Evolutionary conservation across 2,888 invertebrate genomes (phyloP), one percentile per base, ranked within the genome.

Genomic region (Dioctria rufipes): DNA sequence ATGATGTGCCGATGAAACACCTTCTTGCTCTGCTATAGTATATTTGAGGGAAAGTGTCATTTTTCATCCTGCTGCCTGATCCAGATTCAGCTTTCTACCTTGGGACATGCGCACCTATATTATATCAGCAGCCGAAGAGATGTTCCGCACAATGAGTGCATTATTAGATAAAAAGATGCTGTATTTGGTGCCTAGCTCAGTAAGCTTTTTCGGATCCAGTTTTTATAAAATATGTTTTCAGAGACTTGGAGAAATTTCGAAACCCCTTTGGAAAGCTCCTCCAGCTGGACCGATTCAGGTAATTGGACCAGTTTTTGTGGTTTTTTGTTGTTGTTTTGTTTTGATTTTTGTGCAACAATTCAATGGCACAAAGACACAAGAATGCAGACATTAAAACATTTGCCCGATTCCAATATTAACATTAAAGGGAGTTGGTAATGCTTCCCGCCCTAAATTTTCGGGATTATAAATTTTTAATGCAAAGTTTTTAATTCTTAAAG

Each of bases 1-100:
- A 58, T 73, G 73, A 73, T 73, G 73, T 73, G 73, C 42, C 60
- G 73, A 73, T 25, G 25, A 2, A 73, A 73, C 54, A 54, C 51
- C 58, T 13, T 40, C 13, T 42, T 13, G 58, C 58, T 51, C 6
- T 43, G 39, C 66, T 66, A 25, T 25, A 25, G 25, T 25, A 25
- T 42, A 42, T 4, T 6, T 66, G 51, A 58, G 73, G 54, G 42
- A 40, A 58, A 58, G 39, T 54, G 73, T 73, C 73, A 73, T 73
- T 73, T 73, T 73, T 73, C 73, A 73, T 73, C 58, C 73, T 42
- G 73, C 58, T 73, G 13, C 73, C 73, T 42, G 73, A 73, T 73
- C 42, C 73, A n/a, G 73, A 60, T 13, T 73, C 58, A 73, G 54
- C 60, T 73, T 60, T 73, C 42, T 73, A 73, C 73, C 73, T 73